Evolutionary conservation across 2,888 invertebrate genomes (phyloP).

Genomic region (Gari tellinella): DNA sequence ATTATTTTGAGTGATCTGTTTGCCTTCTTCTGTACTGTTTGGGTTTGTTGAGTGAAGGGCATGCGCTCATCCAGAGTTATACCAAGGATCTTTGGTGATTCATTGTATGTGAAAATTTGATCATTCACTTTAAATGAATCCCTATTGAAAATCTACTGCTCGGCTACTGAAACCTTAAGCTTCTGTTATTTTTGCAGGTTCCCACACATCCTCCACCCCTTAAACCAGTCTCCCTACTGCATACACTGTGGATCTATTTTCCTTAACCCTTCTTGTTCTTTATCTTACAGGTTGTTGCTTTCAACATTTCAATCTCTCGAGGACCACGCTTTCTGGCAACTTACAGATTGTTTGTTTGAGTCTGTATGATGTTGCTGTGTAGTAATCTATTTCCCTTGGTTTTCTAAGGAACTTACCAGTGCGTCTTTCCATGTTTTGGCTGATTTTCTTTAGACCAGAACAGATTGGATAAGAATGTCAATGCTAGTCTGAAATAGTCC

Average conservation of each 20-base stretch:
- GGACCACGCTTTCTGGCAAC: too few species aligned
- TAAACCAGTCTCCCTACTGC: too few species aligned
- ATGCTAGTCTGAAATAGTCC: too few species aligned
- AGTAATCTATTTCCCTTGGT: slow-evolving; percentile 12
- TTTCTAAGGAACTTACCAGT: slow-evolving; percentile 15
- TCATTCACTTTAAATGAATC: too few species aligned
- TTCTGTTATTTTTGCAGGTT: background rate
- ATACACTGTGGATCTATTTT: too few species aligned
- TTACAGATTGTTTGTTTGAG: slow-evolving; percentile 10
- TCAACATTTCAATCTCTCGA: slow-evolving; percentile 9
- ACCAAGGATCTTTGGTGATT: too few species aligned
- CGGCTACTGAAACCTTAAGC: background rate
- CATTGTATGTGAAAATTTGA: too few species aligned
- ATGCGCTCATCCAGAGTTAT: too few species aligned
- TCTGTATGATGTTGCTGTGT: slow-evolving; percentile 16
- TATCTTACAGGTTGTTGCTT: slow-evolving; percentile 7
- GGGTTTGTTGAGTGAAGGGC: background rate
- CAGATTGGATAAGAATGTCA: too few species aligned
- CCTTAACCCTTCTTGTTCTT: slow-evolving; percentile 21
- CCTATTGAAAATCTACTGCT: background rate
- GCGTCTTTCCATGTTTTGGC: slow-evolving; percentile 20
- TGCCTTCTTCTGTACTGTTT: background rate
- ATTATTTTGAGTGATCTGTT: background rate
- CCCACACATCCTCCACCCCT: slow-evolving; percentile 1
- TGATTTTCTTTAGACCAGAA: background rate